phyloP scores from a whole-genome alignment of 2,888 invertebrate genomes.

The Ormyrus labotus region DNA sequence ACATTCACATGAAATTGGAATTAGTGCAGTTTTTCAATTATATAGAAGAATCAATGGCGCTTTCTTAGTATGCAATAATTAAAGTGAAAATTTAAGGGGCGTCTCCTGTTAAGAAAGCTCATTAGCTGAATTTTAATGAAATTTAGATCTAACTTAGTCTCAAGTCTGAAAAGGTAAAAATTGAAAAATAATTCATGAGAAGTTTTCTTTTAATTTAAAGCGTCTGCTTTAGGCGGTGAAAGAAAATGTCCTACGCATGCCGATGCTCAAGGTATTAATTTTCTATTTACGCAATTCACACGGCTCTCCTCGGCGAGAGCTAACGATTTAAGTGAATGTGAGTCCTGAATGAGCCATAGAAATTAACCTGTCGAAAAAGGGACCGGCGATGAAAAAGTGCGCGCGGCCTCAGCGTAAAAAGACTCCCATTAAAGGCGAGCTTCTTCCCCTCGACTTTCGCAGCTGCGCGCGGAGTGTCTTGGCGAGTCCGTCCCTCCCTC shows the following conservation, averaged over 20 bases:
- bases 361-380: conserved; percentile 44
- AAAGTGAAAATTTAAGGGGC: no score
- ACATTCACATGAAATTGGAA: no score
- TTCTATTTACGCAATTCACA: conserved; percentile 32
- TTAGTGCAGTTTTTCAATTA: no score
- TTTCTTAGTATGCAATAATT: no score
- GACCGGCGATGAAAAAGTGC: not conserved
- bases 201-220: no score
- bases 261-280: conserved; percentile 41
- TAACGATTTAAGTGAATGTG: conserved; percentile 42
- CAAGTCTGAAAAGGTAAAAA: no score
- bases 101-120: no score
- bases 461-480: conserved; percentile 18
- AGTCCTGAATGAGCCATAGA: conserved; percentile 33
- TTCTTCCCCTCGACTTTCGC: conserved; percentile 15
- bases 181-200: no score
- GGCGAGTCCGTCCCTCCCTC: not conserved
- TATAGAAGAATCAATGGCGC: no score
- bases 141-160: no score
- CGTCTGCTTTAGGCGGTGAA: no score
- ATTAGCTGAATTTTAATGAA: no score
- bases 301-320: not conserved
- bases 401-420: conserved; percentile 36
- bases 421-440: conserved; percentile 50
- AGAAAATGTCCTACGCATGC: not conserved